Conservation (phyloP, 2,797 vertebrate genomes). For the Capromys pilorides region DNA sequence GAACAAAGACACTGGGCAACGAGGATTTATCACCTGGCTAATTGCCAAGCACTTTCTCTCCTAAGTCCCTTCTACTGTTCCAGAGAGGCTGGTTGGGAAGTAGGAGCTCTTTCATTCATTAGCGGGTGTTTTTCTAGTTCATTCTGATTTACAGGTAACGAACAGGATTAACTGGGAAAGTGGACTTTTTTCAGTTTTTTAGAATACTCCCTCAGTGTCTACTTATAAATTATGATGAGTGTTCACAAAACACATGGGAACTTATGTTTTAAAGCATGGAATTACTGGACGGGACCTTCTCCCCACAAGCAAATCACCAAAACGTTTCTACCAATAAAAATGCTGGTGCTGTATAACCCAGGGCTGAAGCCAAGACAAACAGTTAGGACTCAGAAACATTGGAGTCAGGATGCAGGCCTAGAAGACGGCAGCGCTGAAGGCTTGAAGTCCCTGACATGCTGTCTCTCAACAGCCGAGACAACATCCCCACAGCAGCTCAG, state of each 20-base stretch:
- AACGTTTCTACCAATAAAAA: slow-evolving; percentile 83
- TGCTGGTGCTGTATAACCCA: slow-evolving; percentile 78
- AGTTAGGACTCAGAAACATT: slow-evolving; percentile 79
- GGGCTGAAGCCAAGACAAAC: slow-evolving; percentile 81
- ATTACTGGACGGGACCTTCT: slow-evolving; percentile 63
- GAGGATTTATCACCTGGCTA: not conserved
- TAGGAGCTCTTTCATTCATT: not conserved
- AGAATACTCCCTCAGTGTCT: slow-evolving; percentile 13
- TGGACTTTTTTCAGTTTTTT: not conserved
- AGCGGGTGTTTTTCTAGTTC: not conserved
- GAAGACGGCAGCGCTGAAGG: slow-evolving; percentile 49
- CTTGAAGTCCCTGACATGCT: slow-evolving; percentile 31
- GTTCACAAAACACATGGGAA: slow-evolving; percentile 55
- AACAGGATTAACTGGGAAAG: not conserved
- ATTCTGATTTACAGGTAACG: not conserved
- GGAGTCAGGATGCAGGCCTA: slow-evolving; percentile 17
- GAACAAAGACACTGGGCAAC: not conserved
- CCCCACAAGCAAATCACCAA: slow-evolving; percentile 70
- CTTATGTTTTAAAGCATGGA: slow-evolving; percentile 49
- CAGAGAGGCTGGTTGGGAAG: not conserved
- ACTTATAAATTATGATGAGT: slow-evolving; percentile 33
- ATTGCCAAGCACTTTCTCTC: not conserved
- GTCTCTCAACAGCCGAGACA: slow-evolving; percentile 58
- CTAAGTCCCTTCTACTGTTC: not conserved
- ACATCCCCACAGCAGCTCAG: slow-evolving; percentile 48